Percentiles rank a stretch among this genome's conserved stretches.
These are phyloP conservation scores for Grallaria varia DNA, from an alignment of 2,113 vertebrate genomes.

Conservation along the genomic window DNA sequence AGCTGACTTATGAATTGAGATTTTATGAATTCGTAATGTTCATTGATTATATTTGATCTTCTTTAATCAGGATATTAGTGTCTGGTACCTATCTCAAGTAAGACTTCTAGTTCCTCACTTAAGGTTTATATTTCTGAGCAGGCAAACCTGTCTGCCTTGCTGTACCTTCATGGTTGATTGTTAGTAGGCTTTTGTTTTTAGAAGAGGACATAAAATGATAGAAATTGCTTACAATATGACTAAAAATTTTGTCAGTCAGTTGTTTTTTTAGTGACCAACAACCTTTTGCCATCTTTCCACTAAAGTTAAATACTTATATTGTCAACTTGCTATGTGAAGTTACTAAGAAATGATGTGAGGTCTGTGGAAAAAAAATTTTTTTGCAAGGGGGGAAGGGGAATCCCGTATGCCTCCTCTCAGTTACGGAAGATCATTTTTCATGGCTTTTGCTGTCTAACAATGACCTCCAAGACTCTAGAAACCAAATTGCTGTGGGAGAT, in stretches of 20 bases:
- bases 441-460: not conserved
- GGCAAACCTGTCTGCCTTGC: not conserved
- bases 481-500: not conserved
- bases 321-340: not conserved
- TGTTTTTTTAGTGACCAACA: not conserved
- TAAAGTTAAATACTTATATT: not conserved
- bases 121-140: not conserved
- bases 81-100: not conserved
- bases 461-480: not conserved
- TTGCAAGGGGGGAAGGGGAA: accelerated
- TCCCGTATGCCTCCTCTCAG: accelerated
- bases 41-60: not conserved
- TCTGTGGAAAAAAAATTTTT: not conserved
- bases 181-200: not conserved
- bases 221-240: not conserved
- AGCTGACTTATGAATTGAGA: not conserved
- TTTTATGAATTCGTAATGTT: not conserved
- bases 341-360: not conserved
- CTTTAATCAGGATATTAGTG: not conserved
- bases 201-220: not conserved
- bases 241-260: not conserved
- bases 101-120: not conserved
- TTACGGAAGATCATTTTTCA: not conserved
- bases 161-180: accelerated
- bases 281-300: not conserved